Evolutionary conservation across 2,888 invertebrate species (phyloP).

Genomic region (Salticus scenicus): DNA sequence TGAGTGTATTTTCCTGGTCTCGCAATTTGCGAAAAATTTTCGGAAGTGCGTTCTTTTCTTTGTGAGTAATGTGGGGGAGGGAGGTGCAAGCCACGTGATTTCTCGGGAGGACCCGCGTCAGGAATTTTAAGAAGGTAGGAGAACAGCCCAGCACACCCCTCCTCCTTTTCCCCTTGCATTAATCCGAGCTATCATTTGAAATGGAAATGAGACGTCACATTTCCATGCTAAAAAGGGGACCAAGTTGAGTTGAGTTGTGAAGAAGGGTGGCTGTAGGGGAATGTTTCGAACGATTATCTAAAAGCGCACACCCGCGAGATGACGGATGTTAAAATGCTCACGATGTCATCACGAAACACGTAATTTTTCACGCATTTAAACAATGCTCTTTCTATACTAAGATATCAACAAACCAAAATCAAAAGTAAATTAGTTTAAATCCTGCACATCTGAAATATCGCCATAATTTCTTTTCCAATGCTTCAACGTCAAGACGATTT

Average conservation of each 20-base stretch:
- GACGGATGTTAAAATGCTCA: conserved; percentile 35
- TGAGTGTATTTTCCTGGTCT: conserved; percentile 56
- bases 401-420: background rate
- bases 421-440: background rate
- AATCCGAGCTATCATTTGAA: conserved; percentile 66
- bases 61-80: background rate
- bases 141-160: background rate
- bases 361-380: background rate
- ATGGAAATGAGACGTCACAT: conserved; percentile 69
- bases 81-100: conserved; percentile 48
- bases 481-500: no score
- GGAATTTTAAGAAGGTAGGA: conserved; percentile 60
- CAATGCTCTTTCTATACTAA: background rate
- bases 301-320: conserved; percentile 6
- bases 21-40: conserved; percentile 24
- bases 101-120: conserved; percentile 63
- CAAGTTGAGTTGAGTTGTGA: background rate
- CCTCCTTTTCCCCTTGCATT: conserved; percentile 27
- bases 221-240: conserved; percentile 51
- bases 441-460: background rate
- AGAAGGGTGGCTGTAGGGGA: conserved; percentile 1
- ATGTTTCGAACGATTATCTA: conserved; percentile 15
- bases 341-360: conserved; percentile 9
- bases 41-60: background rate
- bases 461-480: no score